Percentiles rank a stretch among this genome's conserved stretches.
Conservation (phyloP, 2,888 invertebrate species). For the Phortica okadai region DNA sequence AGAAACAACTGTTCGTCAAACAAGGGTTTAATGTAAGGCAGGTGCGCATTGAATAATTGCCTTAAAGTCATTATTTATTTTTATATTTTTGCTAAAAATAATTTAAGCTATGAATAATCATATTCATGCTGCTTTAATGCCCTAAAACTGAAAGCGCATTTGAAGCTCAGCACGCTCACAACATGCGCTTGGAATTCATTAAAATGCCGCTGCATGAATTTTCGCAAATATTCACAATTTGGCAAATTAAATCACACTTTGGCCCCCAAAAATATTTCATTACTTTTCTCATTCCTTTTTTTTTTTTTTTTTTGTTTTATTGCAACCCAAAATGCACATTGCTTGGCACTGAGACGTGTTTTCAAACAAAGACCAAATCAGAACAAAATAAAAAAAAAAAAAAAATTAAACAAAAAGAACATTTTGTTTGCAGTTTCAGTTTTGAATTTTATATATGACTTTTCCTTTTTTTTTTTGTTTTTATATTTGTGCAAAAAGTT, state of each 20-base stretch:
- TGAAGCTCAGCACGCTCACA: background rate
- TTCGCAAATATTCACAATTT: conserved; percentile 20
- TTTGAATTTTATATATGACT: conserved; percentile 12
- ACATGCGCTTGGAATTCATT: background rate
- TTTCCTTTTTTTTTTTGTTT: conserved; percentile 41
- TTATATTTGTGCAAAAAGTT: conserved; percentile 51
- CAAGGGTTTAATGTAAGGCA: background rate
- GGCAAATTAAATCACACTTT: conserved; percentile 21
- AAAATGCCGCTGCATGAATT: background rate
- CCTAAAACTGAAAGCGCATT: background rate
- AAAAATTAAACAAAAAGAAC: conserved; percentile 36
- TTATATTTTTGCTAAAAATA: background rate
- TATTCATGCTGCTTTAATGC: background rate
- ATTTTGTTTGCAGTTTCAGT: conserved; percentile 60
- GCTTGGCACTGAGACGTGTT: no score
- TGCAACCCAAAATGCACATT: background rate
- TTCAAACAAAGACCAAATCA: background rate
- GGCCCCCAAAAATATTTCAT: background rate
- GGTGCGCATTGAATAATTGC: background rate
- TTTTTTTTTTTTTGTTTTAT: conserved; percentile 35
- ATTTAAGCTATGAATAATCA: background rate
- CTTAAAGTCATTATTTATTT: background rate
- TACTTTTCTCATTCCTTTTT: background rate
- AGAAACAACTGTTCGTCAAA: background rate
- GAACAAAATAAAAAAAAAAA: background rate